Evolutionary conservation across 2,888 invertebrate genomes (phyloP).

Genomic region (Junonia oenone): DNA sequence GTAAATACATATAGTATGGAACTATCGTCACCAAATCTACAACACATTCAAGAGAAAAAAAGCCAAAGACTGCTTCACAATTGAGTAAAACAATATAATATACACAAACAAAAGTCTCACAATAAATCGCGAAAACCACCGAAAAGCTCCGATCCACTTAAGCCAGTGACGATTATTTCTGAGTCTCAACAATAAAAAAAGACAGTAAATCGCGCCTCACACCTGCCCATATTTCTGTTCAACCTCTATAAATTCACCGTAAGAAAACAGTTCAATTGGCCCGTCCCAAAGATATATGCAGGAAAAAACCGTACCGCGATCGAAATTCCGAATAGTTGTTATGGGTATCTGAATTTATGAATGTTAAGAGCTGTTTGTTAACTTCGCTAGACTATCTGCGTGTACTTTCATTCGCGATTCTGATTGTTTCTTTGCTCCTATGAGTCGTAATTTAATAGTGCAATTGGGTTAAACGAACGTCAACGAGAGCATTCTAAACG

Average conservation of each 20-base stretch:
- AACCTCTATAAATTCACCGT: slow-evolving; percentile 54
- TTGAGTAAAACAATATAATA: too few species aligned
- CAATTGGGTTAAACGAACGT: too few species aligned
- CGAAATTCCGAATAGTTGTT: slow-evolving; percentile 28
- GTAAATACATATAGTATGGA: too few species aligned
- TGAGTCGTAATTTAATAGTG: background rate
- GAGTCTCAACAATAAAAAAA: slow-evolving; percentile 1
- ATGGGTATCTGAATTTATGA: slow-evolving; percentile 30
- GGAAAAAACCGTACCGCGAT: slow-evolving; percentile 49
- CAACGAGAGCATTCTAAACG: too few species aligned
- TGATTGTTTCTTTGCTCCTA: too few species aligned
- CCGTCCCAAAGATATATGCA: slow-evolving; percentile 60
- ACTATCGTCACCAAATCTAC: too few species aligned
- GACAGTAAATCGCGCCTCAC: slow-evolving; percentile 8
- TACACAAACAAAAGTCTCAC: too few species aligned
- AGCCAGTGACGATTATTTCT: background rate
- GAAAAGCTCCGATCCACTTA: background rate
- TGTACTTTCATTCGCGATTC: background rate
- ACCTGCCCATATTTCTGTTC: slow-evolving; percentile 34
- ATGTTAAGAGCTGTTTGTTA: slow-evolving; percentile 7
- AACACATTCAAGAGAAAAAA: too few species aligned
- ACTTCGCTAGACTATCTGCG: background rate
- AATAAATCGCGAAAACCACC: too few species aligned
- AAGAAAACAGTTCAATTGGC: slow-evolving; percentile 76
- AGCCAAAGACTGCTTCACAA: too few species aligned